Base-by-base conservation (phyloP, 1,140 invertebrate genomes). In the Meloidogyne floridensis region DNA sequence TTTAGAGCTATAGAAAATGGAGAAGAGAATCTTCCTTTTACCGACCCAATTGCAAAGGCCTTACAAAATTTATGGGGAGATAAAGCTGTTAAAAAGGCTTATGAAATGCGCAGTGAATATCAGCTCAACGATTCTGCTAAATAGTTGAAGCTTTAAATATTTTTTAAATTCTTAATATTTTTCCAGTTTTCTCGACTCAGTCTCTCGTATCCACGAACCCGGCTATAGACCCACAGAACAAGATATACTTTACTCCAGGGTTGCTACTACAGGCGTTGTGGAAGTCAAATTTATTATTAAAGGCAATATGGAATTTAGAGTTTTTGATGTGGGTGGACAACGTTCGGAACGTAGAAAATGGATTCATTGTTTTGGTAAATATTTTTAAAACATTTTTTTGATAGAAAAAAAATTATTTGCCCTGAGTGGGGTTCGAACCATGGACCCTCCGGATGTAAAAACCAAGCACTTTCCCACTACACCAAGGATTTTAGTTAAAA, bases 201-300 rank as follows among this genome's bases (percentile, higher is more conserved):
- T 97, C 91, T 94, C 96, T 92, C 93, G 95, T 92, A 95, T 97
- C 90, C 94, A 95, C 90, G 93, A 93, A 43, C 93, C 93, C 89
- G 93, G 95, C 92, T 97, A 97, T 93, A 93, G 97, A 91, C 96
- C 96, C 83, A 95, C 94, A 88, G 94, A 96, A 92, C 96, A 97
- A 92, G 96, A 98, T 93, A 97, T 98, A 92, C 93, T 98, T 86
- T 94, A 95, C 91, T 95, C 95, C 90, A 93, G 96, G 93, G 95
- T 96, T 86, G 95, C 96, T 84, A 97, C 96, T 51, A 98, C 95
- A 86, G 92, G 86, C 7, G 85, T 86, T 53, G 85, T 86, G 3
- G 86, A 86, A 73, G 86, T 86, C 11, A 86, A 86, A 73, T 86
- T 86, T 47, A 79, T 79, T 51, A 80, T 80, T 47, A 75, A 80